Percentiles rank a stretch among this genome's conserved stretches.
Evolutionary conservation across 2,113 vertebrate species (phyloP).

Genomic region (Centropus unirufus): DNA sequence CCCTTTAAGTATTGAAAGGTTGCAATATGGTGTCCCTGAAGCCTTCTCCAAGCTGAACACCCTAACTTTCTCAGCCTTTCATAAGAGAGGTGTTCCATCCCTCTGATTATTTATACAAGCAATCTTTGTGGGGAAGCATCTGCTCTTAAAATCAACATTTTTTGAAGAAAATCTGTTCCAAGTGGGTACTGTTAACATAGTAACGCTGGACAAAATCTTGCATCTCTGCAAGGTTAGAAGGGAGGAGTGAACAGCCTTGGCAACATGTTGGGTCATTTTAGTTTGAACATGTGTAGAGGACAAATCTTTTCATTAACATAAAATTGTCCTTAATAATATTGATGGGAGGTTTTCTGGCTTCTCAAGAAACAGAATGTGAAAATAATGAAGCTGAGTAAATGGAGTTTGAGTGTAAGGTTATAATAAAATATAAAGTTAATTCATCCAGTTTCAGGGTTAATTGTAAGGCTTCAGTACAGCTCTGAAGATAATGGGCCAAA

Average conservation of each 20-base stretch:
- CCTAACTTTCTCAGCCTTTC: not conserved
- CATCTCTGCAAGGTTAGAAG: not conserved
- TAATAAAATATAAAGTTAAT: conserved; percentile 11
- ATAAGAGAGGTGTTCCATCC: not conserved
- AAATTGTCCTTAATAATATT: conserved; percentile 12
- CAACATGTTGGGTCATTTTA: not conserved
- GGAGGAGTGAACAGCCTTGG: not conserved
- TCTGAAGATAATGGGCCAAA: conserved; percentile 18
- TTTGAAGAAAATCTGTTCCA: not conserved
- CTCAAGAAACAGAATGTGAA: conserved; percentile 17
- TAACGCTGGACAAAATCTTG: not conserved
- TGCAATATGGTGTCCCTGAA: not conserved
- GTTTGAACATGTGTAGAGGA: not conserved
- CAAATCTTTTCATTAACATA: not conserved
- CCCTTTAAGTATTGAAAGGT: not conserved
- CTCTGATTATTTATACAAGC: not conserved
- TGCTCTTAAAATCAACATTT: not conserved
- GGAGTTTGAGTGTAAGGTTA: not conserved
- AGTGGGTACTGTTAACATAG: not conserved
- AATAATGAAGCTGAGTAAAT: conserved; percentile 43
- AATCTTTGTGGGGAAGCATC: not conserved
- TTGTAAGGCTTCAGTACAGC: not conserved
- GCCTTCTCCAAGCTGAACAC: not conserved
- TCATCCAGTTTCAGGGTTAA: conserved; percentile 35
- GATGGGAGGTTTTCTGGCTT: not conserved